phyloP scores from a whole-genome alignment of 2,113 vertebrate genomes.

The Vicugna pacos region DNA sequence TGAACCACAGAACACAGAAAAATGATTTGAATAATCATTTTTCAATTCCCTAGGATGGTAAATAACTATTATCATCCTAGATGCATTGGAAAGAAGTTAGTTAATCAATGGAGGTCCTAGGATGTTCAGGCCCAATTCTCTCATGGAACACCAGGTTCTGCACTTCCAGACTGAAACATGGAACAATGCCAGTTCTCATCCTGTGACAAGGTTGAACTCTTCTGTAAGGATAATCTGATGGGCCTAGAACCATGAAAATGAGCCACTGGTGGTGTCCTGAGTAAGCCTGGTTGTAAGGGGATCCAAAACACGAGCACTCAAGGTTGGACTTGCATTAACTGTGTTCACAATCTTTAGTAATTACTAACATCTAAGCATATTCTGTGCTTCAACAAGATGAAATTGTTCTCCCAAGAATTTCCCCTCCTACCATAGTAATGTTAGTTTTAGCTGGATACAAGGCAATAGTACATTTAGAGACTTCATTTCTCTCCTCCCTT shows the following conservation, averaged over 20 bases:
- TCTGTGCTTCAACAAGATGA: not conserved
- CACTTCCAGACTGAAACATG: not conserved
- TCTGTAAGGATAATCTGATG: not conserved
- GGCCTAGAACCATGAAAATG: not conserved
- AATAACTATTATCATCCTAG: not conserved
- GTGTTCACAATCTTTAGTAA: not conserved
- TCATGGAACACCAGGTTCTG: not conserved
- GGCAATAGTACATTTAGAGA: not conserved
- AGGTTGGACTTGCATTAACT: not conserved
- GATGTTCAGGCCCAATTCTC: not conserved
- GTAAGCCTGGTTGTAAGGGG: not conserved
- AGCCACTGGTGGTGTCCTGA: not conserved
- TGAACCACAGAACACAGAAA: not conserved
- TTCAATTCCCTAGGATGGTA: not conserved
- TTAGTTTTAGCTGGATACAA: not conserved
- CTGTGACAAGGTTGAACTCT: not conserved
- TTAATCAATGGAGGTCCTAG: not conserved
- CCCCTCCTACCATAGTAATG: not conserved
- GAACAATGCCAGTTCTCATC: not conserved
- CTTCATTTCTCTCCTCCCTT: not conserved
- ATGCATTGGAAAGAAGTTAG: not conserved
- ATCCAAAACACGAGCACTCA: not conserved
- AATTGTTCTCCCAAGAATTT: not conserved
- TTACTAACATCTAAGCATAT: not conserved
- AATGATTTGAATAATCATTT: not conserved